Evolutionary conservation across 23 tunicate species (phyloP).

Genomic region (Corella eumyota): DNA sequence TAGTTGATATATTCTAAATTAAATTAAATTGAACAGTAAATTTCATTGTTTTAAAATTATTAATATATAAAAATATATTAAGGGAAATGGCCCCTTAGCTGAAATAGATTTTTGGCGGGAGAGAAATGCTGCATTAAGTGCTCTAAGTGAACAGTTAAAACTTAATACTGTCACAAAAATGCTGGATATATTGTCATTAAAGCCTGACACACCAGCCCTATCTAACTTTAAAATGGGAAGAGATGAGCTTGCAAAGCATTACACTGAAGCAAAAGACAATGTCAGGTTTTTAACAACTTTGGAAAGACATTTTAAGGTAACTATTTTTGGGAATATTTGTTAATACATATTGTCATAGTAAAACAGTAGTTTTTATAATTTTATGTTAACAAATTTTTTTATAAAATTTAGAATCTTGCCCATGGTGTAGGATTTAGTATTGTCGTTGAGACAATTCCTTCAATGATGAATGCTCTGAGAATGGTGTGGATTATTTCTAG

Average conservation of each 20-base stretch:
- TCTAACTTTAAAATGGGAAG: conserved; percentile 82
- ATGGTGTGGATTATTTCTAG: conserved; percentile 99
- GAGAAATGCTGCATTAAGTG: conserved; percentile 83
- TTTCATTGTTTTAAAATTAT: too few species aligned
- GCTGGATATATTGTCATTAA: conserved; percentile 69
- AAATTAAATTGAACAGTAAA: too few species aligned
- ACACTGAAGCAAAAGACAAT: conserved; percentile 93
- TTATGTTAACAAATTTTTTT: too few species aligned
- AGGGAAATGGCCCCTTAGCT: conserved; percentile 97
- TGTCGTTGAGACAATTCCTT: conserved; percentile 92
- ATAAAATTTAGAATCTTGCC: conserved; percentile 87
- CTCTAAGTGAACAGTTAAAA: conserved; percentile 85
- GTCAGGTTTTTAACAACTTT: conserved; percentile 87
- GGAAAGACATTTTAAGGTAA: conserved; percentile 94
- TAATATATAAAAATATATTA: not conserved
- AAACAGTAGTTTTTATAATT: not conserved
- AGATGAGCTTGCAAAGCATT: conserved; percentile 78
- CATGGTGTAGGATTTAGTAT: conserved; percentile 81
- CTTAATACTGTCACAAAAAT: conserved; percentile 69
- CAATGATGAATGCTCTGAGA: conserved; percentile 95
- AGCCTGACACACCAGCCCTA: conserved; percentile 66
- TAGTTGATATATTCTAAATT: too few species aligned
- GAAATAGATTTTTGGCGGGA: conserved; percentile 97
- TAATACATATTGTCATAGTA: not conserved
- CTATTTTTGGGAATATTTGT: not conserved